phyloP scores from a whole-genome alignment of 30 jellyfish, hydroid and myxozoan species.

The Chrysaora quinquecirrha region DNA sequence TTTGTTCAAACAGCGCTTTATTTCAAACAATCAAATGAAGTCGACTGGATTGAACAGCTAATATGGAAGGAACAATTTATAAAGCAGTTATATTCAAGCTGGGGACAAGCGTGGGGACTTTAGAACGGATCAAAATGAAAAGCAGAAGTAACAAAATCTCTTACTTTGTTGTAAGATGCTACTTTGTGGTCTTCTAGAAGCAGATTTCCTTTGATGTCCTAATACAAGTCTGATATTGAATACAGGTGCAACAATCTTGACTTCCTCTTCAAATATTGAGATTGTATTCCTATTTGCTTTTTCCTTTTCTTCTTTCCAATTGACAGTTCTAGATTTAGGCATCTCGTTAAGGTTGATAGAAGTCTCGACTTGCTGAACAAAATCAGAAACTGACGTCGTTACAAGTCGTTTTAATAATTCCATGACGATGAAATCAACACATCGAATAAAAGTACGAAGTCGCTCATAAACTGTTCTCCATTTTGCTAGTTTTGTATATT shows the following conservation, averaged over 20 bases:
- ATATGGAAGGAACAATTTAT: too few relatives aligned
- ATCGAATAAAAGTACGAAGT: conserved; percentile 60
- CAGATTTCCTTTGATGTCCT: conserved; percentile 13
- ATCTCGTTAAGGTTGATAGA: conserved; percentile 30
- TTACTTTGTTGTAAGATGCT: too few relatives aligned
- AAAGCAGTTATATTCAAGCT: too few relatives aligned
- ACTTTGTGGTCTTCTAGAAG: conserved; percentile 2
- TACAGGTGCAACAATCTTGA: conserved; percentile 33
- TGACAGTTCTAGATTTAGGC: conserved; percentile 36
- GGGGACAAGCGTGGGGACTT: too few relatives aligned
- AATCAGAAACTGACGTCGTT: conserved; percentile 39
- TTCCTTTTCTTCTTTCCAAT: conserved; percentile 30
- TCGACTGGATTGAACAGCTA: too few relatives aligned
- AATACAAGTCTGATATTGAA: conserved; percentile 34
- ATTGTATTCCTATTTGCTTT: neutral
- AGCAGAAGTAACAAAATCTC: too few relatives aligned
- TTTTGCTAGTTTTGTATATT: conserved; percentile 51
- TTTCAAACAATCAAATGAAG: too few relatives aligned
- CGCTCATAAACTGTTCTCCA: conserved; percentile 54
- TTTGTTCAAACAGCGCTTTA: too few relatives aligned
- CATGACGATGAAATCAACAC: conserved; percentile 70
- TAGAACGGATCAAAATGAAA: too few relatives aligned
- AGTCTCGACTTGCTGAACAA: conserved; percentile 55
- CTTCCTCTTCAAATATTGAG: conserved; percentile 5
- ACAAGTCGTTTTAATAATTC: conserved; percentile 67